These are phyloP conservation scores for Pholis gunnellus DNA, from an alignment of 2,113 vertebrate species.

Conservation along the genomic window DNA sequence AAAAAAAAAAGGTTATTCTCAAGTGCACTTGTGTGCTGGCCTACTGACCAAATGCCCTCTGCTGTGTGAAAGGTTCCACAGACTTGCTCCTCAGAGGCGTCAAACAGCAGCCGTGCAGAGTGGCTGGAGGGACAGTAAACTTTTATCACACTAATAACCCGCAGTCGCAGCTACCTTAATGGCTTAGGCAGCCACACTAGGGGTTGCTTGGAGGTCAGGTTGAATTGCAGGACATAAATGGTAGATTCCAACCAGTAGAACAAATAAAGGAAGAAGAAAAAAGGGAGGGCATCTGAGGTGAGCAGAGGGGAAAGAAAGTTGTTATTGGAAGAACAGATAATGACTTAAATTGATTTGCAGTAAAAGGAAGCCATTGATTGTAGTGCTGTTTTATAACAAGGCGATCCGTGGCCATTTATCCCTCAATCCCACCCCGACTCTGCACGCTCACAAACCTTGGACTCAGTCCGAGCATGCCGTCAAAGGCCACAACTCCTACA, in stretches of 20 bases:
- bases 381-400: conserved; percentile 61
- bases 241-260: conserved; percentile 74
- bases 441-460: conserved; percentile 50
- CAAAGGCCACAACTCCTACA: conserved; percentile 71
- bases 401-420: conserved; percentile 72
- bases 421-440: conserved; percentile 59
- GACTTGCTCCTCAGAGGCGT: conserved; percentile 67
- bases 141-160: conserved; percentile 83
- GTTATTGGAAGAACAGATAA: conserved; percentile 74
- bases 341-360: conserved; percentile 78
- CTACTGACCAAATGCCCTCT: conserved; percentile 71
- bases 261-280: conserved; percentile 73
- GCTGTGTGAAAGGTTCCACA: conserved; percentile 62
- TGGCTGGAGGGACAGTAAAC: conserved; percentile 80
- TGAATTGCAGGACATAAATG: conserved; percentile 84
- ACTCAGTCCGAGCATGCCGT: conserved; percentile 40
- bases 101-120: conserved; percentile 75
- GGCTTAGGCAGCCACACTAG: conserved; percentile 74
- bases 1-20: conserved; percentile 28
- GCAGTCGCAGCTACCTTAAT: conserved; percentile 78
- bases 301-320: conserved; percentile 63
- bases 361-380: conserved; percentile 76
- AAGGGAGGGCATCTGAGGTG: conserved; percentile 65
- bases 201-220: conserved; percentile 83
- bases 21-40: conserved; percentile 43